A percentile compares a stretch with the other conserved stretches of the same genome.
Conservation (phyloP, 2,888 invertebrate genomes). For the Watsonalla cultraria region DNA sequence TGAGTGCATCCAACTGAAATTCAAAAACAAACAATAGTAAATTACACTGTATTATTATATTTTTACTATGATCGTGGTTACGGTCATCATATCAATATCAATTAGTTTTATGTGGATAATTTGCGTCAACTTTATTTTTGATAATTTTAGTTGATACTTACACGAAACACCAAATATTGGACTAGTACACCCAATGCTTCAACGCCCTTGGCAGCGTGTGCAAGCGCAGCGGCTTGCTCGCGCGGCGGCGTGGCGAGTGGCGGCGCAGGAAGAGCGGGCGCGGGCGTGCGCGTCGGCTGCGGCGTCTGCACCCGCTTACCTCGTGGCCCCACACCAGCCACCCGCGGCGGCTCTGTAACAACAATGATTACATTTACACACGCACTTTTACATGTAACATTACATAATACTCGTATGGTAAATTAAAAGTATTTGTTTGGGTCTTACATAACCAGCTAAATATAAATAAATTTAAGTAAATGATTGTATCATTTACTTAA, state of each 20-base stretch:
- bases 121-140: neutral
- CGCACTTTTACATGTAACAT: slow-evolving; percentile 5
- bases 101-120: no score
- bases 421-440: no score
- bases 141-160: slow-evolving; percentile 55
- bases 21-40: neutral
- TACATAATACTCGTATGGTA: slow-evolving; percentile 1
- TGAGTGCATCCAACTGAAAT: slow-evolving; percentile 69
- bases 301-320: slow-evolving; percentile 68
- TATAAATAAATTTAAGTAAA: no score
- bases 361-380: slow-evolving; percentile 7
- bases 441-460: neutral
- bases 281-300: slow-evolving; percentile 48
- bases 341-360: slow-evolving; percentile 62
- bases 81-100: no score
- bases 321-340: slow-evolving; percentile 61
- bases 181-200: slow-evolving; percentile 91
- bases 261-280: slow-evolving; percentile 25
- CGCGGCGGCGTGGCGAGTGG: slow-evolving; percentile 35
- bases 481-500: neutral
- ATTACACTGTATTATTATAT: no score
- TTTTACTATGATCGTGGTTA: no score
- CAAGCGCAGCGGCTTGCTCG: slow-evolving; percentile 60
- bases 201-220: slow-evolving; percentile 82
- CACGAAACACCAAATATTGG: slow-evolving; percentile 89